Percentiles rank a stretch among this genome's conserved stretches.
These are phyloP conservation scores for Gerris lacustris DNA, from an alignment of 2,888 invertebrate species.

Conservation along the genomic window DNA sequence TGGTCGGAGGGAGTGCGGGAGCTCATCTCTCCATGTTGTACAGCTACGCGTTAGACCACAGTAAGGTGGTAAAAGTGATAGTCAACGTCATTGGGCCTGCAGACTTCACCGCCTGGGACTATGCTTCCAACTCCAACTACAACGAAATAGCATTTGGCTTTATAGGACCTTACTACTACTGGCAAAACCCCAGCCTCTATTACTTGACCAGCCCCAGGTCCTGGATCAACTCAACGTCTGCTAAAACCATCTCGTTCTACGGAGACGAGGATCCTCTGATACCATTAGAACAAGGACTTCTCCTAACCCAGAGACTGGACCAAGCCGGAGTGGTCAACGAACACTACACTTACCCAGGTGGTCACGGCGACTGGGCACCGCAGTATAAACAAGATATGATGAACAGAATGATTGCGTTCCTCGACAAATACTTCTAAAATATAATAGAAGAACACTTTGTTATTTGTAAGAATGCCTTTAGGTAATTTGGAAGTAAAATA, in stretches of 20 bases:
- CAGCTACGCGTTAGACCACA: not conserved
- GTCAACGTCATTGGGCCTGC: not conserved
- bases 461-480: too few relatives aligned
- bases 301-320: not conserved
- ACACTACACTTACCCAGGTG: not conserved
- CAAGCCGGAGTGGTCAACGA: not conserved
- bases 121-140: not conserved
- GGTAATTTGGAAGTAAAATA: too few relatives aligned
- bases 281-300: not conserved
- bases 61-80: not conserved
- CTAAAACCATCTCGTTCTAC: not conserved
- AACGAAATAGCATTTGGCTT: not conserved
- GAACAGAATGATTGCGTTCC: not conserved
- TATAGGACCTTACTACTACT: not conserved
- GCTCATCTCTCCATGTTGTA: not conserved
- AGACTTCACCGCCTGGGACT: not conserved
- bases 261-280: not conserved
- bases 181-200: not conserved
- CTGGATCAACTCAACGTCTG: not conserved
- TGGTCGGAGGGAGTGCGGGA: not conserved
- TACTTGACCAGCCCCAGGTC: not conserved
- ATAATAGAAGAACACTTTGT: too few relatives aligned
- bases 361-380: not conserved
- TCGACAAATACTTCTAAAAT: not conserved
- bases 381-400: not conserved